Evolutionary conservation across 2,797 vertebrate species (phyloP).

Genomic region (Leuciscus waleckii): DNA sequence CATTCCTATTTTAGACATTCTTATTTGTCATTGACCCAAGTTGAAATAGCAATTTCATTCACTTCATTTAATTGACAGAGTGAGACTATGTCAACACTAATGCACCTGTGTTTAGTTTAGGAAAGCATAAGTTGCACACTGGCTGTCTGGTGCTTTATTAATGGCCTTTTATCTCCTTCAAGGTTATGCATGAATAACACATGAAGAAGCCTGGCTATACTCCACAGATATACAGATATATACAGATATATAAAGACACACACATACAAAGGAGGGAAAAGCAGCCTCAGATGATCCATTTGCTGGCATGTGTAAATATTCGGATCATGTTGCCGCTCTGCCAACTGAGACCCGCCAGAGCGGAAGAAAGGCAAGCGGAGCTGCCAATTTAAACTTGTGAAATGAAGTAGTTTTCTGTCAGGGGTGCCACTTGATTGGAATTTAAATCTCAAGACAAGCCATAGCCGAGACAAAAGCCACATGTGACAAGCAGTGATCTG

Average conservation of each 20-base stretch:
- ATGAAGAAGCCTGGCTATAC: conserved; percentile 55
- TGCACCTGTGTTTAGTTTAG: conserved; percentile 47
- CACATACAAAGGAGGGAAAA: conserved; percentile 2
- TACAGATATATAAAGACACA: background rate
- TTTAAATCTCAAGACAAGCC: conserved; percentile 63
- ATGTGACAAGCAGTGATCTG: conserved; percentile 30
- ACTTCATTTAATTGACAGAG: conserved; percentile 53
- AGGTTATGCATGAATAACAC: conserved; percentile 57
- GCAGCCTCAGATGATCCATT: conserved; percentile 31
- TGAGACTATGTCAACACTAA: conserved; percentile 66
- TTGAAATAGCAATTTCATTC: conserved; percentile 52
- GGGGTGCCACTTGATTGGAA: conserved; percentile 69
- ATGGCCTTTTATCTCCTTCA: conserved; percentile 58
- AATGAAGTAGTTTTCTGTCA: conserved; percentile 68
- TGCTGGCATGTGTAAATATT: conserved; percentile 56
- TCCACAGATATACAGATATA: background rate
- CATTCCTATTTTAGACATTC: background rate
- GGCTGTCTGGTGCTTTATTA: conserved; percentile 56
- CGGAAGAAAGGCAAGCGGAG: conserved; percentile 43
- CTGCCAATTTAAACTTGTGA: conserved; percentile 53
- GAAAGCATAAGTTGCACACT: conserved; percentile 20
- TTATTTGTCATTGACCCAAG: background rate
- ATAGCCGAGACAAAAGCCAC: conserved; percentile 37
- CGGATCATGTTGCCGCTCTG: conserved; percentile 48
- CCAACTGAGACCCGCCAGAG: conserved; percentile 44